Evolutionary conservation across 2,113 vertebrate species (phyloP).

Genomic region (Steatornis caripensis): DNA sequence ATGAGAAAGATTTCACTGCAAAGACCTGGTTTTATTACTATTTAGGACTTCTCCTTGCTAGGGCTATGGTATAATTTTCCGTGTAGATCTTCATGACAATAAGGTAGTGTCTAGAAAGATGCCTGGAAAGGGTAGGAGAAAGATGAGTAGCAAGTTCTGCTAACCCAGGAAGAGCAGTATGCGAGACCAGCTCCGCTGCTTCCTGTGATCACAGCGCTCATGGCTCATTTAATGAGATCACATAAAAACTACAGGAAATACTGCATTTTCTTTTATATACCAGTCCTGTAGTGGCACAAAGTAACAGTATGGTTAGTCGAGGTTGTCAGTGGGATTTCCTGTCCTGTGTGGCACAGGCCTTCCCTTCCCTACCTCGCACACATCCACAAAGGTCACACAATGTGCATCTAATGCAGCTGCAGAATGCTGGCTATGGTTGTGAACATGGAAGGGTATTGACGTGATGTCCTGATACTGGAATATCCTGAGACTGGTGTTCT

Average conservation of each 20-base stretch:
- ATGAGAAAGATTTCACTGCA: background rate
- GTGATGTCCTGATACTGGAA: background rate
- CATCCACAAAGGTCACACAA: background rate
- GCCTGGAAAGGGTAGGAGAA: background rate
- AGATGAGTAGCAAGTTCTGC: background rate
- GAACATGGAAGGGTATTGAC: background rate
- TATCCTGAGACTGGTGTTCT: background rate
- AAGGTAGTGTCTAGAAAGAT: background rate
- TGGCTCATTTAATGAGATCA: background rate
- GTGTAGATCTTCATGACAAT: background rate
- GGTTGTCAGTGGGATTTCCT: background rate
- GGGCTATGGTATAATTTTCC: background rate
- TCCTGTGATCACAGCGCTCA: background rate
- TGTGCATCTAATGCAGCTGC: background rate
- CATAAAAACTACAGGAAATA: background rate
- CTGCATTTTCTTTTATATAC: background rate
- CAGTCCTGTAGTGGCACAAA: background rate
- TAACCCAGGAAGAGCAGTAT: background rate
- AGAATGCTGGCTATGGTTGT: background rate
- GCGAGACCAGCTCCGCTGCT: background rate
- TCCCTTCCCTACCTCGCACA: background rate
- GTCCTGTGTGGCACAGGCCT: background rate
- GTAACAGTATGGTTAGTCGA: background rate
- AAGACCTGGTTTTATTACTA: background rate
- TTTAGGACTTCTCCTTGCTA: background rate